phyloP scores from a whole-genome alignment of 2,797 vertebrate species.

The Enoplosus armatus region DNA sequence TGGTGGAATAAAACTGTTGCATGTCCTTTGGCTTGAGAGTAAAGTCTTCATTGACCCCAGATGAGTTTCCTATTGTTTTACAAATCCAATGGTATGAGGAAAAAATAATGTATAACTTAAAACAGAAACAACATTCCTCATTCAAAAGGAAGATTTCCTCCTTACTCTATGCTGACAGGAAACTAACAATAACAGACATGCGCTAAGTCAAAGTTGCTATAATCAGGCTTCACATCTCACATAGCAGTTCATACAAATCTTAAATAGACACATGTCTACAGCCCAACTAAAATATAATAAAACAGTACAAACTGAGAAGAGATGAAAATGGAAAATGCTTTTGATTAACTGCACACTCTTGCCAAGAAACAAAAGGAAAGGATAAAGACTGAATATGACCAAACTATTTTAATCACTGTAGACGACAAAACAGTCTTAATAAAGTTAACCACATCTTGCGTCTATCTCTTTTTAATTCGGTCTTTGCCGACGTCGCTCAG shows the following conservation, averaged over 20 bases:
- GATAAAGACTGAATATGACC: slow-evolving; percentile 59
- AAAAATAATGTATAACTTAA: slow-evolving; percentile 46
- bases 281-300: slow-evolving; percentile 31
- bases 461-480: slow-evolving; percentile 46
- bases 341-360: slow-evolving; percentile 55
- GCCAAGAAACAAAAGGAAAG: slow-evolving; percentile 65
- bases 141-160: slow-evolving; percentile 48
- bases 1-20: slow-evolving; percentile 33
- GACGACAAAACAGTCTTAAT: slow-evolving; percentile 64
- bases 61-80: slow-evolving; percentile 67
- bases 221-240: slow-evolving; percentile 58
- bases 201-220: slow-evolving; percentile 29
- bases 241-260: slow-evolving; percentile 45
- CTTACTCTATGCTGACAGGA: slow-evolving; percentile 38
- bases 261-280: slow-evolving; percentile 53
- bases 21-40: slow-evolving; percentile 48
- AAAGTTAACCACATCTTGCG: slow-evolving; percentile 61
- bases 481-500: slow-evolving; percentile 38
- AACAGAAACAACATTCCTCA: slow-evolving; percentile 36
- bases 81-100: slow-evolving; percentile 55
- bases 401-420: slow-evolving; percentile 71
- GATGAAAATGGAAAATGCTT: slow-evolving; percentile 55
- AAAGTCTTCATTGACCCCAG: slow-evolving; percentile 54
- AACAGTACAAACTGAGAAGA: slow-evolving; percentile 45
- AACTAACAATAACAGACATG: slow-evolving; percentile 46